Evolutionary conservation across 2,113 vertebrate species (phyloP).

Genomic region (Glaucidium brasilianum): DNA sequence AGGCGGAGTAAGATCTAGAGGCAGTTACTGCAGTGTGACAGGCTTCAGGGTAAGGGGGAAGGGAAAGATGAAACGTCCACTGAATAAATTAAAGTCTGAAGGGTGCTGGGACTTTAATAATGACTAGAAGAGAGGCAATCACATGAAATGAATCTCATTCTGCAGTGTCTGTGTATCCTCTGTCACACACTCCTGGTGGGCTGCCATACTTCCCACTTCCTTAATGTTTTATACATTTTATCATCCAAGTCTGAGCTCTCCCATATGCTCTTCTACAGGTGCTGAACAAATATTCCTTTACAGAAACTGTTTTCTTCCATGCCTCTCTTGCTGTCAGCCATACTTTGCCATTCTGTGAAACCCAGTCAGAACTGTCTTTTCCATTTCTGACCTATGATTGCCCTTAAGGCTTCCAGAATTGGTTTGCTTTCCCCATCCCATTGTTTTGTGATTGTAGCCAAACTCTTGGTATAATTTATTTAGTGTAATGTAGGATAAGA

Average conservation of each 20-base stretch:
- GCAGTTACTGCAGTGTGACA: accelerated
- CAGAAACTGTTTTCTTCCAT: background rate
- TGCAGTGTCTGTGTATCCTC: background rate
- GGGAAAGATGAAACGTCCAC: background rate
- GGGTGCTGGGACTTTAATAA: background rate
- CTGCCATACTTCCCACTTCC: background rate
- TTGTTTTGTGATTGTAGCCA: background rate
- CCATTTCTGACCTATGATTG: background rate
- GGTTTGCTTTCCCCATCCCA: background rate
- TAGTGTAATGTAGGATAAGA: background rate
- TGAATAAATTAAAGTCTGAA: background rate
- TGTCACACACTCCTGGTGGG: background rate
- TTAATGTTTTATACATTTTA: background rate
- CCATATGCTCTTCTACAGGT: background rate
- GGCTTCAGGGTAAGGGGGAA: background rate
- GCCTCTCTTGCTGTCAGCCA: background rate
- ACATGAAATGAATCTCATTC: background rate
- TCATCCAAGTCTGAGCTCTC: background rate
- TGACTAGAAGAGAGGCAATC: background rate
- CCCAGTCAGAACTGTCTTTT: background rate
- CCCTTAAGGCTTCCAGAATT: background rate
- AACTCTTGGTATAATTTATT: background rate
- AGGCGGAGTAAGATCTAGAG: background rate
- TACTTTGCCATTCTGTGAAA: background rate
- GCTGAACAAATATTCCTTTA: background rate